Percentiles rank a stretch among this genome's conserved stretches.
phyloP scores from a whole-genome alignment of 2,797 vertebrate species.

The Brachyrhaphis roseni region DNA sequence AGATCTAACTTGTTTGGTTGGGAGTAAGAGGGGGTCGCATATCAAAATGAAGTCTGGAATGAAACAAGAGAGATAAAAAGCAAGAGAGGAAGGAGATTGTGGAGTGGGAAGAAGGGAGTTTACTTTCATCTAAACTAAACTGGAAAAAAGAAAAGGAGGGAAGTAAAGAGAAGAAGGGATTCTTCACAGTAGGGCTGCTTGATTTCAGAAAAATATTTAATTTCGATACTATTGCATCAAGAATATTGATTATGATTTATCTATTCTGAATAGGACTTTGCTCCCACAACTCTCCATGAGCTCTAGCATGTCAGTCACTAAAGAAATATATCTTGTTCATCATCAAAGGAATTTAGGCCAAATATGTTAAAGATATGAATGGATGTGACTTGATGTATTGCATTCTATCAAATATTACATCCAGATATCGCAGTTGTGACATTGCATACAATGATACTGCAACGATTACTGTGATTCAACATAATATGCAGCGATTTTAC shows the following conservation, averaged over 20 bases:
- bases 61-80: slow-evolving; percentile 52
- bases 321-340: neutral
- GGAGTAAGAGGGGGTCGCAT: slow-evolving; percentile 40
- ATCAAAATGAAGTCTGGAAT: slow-evolving; percentile 58
- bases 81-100: slow-evolving; percentile 29
- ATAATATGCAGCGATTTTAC: neutral
- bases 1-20: slow-evolving; percentile 28
- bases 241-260: neutral
- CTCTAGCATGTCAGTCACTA: neutral
- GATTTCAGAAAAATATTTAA: neutral
- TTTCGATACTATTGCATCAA: neutral
- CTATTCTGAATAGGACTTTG: neutral
- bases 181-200: neutral
- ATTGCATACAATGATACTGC: neutral
- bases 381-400: neutral
- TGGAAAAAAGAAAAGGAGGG: slow-evolving; percentile 14
- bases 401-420: neutral
- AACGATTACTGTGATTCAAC: neutral
- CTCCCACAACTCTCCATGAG: neutral
- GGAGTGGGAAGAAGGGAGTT: slow-evolving; percentile 27
- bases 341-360: neutral
- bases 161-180: slow-evolving; percentile 4
- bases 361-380: neutral
- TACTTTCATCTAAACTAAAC: slow-evolving; percentile 32
- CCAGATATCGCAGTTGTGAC: neutral